phyloP scores from a whole-genome alignment of 2,113 vertebrate species.

The Sorex fumeus region DNA sequence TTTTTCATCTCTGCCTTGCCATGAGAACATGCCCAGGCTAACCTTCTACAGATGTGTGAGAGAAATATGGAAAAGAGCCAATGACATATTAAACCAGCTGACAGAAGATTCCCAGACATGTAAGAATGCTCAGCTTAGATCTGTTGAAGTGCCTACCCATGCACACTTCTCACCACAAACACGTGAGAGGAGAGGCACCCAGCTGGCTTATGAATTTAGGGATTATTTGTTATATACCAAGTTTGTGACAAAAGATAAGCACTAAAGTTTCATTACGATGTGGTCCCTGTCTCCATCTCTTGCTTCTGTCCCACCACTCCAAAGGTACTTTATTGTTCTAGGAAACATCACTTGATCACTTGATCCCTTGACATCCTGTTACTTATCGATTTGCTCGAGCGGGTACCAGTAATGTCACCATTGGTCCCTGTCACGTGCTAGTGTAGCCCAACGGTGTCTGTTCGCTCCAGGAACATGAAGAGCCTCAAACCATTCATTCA shows the following conservation, averaged over 20 bases:
- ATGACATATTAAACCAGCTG: background rate
- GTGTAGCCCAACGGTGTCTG: no score
- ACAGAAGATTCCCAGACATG: background rate
- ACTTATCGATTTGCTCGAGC: no score
- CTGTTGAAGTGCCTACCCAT: background rate
- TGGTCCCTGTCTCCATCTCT: background rate
- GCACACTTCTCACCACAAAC: background rate
- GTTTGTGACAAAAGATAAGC: background rate
- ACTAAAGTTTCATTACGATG: background rate
- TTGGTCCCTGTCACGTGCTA: no score
- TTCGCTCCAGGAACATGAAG: no score
- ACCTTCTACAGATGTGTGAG: background rate
- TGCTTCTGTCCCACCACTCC: background rate
- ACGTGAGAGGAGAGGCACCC: background rate
- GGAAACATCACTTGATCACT: no score
- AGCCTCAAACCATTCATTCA: no score
- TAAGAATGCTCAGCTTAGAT: background rate
- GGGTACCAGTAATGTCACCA: no score
- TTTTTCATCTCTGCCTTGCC: conserved; percentile 38
- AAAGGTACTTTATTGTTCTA: background rate
- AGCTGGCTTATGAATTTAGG: background rate
- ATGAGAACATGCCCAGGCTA: background rate
- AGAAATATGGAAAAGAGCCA: background rate
- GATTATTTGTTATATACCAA: background rate
- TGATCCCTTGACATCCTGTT: no score